Evolutionary conservation across 2,797 vertebrate species (phyloP).

Genomic region (Calcarius lapponicus): DNA sequence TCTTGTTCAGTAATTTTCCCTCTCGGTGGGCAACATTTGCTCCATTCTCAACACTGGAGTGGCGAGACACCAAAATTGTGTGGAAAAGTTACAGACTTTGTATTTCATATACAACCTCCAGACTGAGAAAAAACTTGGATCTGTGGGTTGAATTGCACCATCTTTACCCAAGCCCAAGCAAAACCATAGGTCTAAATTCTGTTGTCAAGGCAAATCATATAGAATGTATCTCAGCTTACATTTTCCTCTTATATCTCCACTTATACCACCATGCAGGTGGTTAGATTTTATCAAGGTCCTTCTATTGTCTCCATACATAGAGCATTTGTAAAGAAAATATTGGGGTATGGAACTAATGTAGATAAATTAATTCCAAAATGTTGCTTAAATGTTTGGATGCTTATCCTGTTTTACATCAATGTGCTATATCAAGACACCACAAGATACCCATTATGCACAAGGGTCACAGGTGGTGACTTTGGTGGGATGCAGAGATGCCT

Average conservation of each 20-base stretch:
- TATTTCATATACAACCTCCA: background rate
- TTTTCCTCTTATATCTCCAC: background rate
- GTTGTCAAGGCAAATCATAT: background rate
- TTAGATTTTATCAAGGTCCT: background rate
- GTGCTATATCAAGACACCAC: background rate
- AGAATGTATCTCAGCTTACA: background rate
- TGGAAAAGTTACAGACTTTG: background rate
- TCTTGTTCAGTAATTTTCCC: background rate
- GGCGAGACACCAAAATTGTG: background rate
- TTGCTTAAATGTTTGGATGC: background rate
- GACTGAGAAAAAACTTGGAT: background rate
- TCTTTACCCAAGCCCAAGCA: background rate
- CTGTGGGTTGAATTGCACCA: background rate
- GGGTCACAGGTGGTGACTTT: background rate
- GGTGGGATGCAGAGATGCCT: background rate
- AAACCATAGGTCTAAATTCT: background rate
- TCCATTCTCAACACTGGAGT: background rate
- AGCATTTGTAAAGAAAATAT: background rate
- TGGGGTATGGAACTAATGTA: background rate
- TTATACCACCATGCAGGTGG: background rate
- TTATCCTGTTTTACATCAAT: background rate
- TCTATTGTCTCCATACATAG: background rate
- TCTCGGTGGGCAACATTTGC: background rate
- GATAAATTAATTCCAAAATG: background rate
- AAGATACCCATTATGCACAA: background rate